Conservation (phyloP, 2,888 invertebrate species). For the Cosmopolites sordidus region DNA sequence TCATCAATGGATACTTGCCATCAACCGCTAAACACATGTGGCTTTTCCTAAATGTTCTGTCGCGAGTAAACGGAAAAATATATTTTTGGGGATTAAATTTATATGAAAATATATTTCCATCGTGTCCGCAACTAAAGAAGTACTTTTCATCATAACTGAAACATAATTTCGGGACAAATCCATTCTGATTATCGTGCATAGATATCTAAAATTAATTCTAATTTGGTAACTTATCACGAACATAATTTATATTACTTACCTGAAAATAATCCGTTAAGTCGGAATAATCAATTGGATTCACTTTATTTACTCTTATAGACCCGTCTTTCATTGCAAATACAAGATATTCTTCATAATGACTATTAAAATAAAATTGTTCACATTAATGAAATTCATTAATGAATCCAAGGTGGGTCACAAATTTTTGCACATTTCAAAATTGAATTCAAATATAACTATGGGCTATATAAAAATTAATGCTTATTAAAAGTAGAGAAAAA, state of each 20-base stretch:
- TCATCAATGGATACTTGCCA: conserved; percentile 16
- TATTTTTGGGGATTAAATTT: conserved; percentile 52
- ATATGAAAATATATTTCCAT: conserved; percentile 75
- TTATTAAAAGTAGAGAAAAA: too few species aligned
- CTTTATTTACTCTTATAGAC: conserved; percentile 54
- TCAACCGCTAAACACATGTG: conserved; percentile 14
- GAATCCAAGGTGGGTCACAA: too few species aligned
- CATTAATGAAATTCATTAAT: too few species aligned
- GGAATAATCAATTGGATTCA: conserved; percentile 49
- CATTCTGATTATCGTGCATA: conserved; percentile 73
- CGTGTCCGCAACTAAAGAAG: conserved; percentile 59
- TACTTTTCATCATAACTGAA: conserved; percentile 59
- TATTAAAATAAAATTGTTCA: too few species aligned
- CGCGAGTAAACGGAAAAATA: conserved; percentile 14
- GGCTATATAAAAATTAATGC: too few species aligned
- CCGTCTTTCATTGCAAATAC: conserved; percentile 61
- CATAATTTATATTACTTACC: conserved; percentile 12
- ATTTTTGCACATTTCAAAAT: too few species aligned
- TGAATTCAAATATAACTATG: too few species aligned
- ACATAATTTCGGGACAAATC: conserved; percentile 60
- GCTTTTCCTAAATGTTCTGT: conserved; percentile 5
- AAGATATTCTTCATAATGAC: conserved; percentile 51
- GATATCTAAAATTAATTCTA: conserved; percentile 39
- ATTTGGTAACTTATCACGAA: not conserved
- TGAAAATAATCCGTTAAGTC: conserved; percentile 57